Conservation (phyloP, 2,113 vertebrate species). For the Caranx ignobilis region DNA sequence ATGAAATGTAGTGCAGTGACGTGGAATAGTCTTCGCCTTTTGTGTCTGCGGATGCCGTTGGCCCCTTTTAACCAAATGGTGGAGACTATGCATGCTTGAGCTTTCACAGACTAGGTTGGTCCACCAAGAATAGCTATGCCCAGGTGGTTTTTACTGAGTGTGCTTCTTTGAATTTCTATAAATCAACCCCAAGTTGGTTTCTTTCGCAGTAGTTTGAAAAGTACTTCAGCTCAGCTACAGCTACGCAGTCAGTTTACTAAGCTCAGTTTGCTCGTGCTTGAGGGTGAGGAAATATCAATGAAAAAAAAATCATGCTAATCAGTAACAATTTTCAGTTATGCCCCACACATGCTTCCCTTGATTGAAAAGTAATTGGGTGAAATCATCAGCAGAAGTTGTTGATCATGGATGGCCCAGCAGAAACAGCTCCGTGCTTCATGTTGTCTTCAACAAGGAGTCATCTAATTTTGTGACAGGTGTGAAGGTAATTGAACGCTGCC, state of each 20-base stretch:
- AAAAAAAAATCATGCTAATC: constrained; percentile 57
- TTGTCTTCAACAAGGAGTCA: constrained; percentile 36
- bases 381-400: constrained; percentile 53
- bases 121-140: constrained; percentile 63
- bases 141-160: constrained; percentile 61
- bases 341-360: constrained; percentile 52
- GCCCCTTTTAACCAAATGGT: constrained; percentile 60
- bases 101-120: constrained; percentile 25
- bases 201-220: constrained; percentile 16
- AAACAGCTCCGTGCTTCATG: constrained; percentile 23
- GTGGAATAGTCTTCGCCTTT: constrained; percentile 70
- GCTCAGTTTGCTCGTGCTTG: constrained; percentile 30
- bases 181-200: constrained; percentile 24
- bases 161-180: constrained; percentile 44
- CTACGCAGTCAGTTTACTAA: constrained; percentile 8
- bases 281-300: constrained; percentile 43
- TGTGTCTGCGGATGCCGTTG: constrained; percentile 58
- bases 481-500: constrained; percentile 47
- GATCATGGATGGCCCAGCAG: constrained; percentile 48
- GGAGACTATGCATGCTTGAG: constrained; percentile 48
- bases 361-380: constrained; percentile 69
- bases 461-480: constrained; percentile 57
- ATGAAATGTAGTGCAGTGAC: constrained; percentile 73
- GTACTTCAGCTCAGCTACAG: constrained; percentile 5
- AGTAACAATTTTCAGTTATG: constrained; percentile 47